Percentiles rank a stretch among this genome's conserved stretches.
These are phyloP conservation scores for Octodon degus DNA, from an alignment of 2,113 vertebrate species.

Conservation along the genomic window DNA sequence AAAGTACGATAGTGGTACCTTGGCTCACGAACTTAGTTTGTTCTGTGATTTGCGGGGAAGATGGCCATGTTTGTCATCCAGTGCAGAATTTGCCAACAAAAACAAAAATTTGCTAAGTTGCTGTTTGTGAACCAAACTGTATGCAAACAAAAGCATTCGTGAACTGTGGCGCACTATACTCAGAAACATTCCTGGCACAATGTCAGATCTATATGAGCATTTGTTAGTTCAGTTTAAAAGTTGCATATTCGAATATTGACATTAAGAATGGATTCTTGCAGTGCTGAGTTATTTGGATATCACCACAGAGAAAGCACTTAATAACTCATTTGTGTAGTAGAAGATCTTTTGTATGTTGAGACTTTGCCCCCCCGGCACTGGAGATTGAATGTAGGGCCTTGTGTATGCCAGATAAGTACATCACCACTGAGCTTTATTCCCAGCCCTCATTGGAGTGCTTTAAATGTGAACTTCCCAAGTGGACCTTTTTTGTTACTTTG, in stretches of 20 bases:
- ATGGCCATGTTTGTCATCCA: background rate
- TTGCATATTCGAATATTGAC: background rate
- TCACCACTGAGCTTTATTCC: background rate
- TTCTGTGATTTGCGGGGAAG: background rate
- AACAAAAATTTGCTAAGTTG: background rate
- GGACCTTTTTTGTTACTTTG: background rate
- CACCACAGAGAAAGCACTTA: background rate
- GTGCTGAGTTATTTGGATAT: background rate
- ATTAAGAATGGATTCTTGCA: background rate
- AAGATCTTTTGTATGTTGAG: background rate
- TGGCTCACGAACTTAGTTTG: background rate
- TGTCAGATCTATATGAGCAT: background rate
- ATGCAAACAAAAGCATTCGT: background rate
- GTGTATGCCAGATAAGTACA: background rate
- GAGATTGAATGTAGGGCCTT: background rate
- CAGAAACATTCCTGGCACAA: background rate
- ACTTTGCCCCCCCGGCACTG: background rate
- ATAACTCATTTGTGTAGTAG: background rate
- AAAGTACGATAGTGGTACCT: background rate
- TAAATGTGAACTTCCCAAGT: conserved; percentile 16
- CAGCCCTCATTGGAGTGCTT: background rate
- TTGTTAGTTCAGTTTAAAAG: conserved; percentile 22
- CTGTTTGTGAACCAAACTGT: background rate
- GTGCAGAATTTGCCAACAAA: background rate
- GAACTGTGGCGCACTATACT: background rate